A percentile compares a stretch with the other conserved stretches of the same genome.
Evolutionary conservation across 2,888 invertebrate species (phyloP).

Genomic region (Cordilura impudica): DNA sequence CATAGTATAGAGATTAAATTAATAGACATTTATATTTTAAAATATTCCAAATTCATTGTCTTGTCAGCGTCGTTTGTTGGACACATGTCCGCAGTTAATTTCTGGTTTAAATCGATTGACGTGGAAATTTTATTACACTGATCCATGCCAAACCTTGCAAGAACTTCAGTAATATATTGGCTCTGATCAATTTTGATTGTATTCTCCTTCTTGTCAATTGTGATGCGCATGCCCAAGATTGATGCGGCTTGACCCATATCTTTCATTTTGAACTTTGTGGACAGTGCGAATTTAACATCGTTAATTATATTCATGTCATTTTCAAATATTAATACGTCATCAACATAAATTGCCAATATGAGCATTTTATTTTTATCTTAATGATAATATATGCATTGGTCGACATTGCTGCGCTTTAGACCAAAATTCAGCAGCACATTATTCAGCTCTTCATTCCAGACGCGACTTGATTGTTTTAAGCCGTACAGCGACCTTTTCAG

Average conservation of each 20-base stretch:
- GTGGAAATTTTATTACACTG: constrained; percentile 48
- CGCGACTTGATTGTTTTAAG: constrained; percentile 40
- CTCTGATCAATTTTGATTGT: constrained; percentile 58
- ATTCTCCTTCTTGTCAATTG: constrained; percentile 11
- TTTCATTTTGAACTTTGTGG: constrained; percentile 59
- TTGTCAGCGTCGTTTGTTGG: too few relatives aligned
- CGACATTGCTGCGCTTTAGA: too few relatives aligned
- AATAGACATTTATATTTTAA: too few relatives aligned
- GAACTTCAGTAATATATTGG: constrained; percentile 54
- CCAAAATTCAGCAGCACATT: too few relatives aligned
- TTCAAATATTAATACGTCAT: constrained; percentile 62
- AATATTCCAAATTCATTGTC: too few relatives aligned
- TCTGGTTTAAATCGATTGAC: constrained; percentile 57
- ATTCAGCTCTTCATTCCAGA: too few relatives aligned
- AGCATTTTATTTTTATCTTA: constrained; percentile 25
- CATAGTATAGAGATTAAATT: too few relatives aligned
- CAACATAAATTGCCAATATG: constrained; percentile 64
- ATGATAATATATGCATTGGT: constrained; percentile 55
- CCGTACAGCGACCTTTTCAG: constrained; percentile 47
- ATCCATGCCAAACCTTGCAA: constrained; percentile 48
- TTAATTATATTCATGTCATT: constrained; percentile 39
- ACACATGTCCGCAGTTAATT: constrained; percentile 47
- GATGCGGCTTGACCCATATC: constrained; percentile 59
- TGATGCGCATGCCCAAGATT: constrained; percentile 58
- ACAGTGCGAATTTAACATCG: constrained; percentile 45